Conservation (phyloP, 2,113 vertebrate genomes). For the Corythornis madagascariensis region DNA sequence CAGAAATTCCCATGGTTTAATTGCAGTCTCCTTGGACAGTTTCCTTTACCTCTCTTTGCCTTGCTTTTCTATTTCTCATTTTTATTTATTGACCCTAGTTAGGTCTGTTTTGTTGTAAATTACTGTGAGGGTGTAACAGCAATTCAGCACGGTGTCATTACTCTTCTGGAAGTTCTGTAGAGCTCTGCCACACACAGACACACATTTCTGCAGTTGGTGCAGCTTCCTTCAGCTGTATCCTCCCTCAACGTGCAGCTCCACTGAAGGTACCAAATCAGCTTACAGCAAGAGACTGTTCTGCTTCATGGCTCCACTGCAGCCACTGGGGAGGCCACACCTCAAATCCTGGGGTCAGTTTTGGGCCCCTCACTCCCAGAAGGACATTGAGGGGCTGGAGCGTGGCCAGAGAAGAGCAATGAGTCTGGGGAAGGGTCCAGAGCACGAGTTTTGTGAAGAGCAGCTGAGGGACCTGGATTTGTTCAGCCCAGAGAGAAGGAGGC, state of each 20-base stretch:
- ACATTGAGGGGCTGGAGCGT: neutral
- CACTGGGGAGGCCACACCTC: neutral
- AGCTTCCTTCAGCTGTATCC: neutral
- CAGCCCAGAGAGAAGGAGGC: neutral
- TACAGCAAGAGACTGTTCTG: neutral
- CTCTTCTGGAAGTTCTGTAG: neutral
- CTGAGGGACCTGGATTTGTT: too few species aligned
- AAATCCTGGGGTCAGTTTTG: neutral
- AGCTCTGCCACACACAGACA: rapidly evolving
- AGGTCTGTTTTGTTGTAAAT: neutral
- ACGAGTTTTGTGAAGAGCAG: neutral
- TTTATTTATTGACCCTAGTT: neutral
- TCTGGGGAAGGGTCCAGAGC: neutral
- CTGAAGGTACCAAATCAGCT: neutral
- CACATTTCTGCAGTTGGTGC: neutral
- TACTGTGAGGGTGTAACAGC: neutral
- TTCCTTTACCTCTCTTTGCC: neutral
- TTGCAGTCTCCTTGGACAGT: neutral
- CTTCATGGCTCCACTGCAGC: neutral
- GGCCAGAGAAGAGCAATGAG: neutral
- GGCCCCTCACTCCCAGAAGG: neutral
- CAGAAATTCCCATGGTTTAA: neutral
- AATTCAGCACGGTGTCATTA: neutral
- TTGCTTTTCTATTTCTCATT: neutral
- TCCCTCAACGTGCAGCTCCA: rapidly evolving